Percentiles rank a stretch among this genome's conserved stretches.
Evolutionary conservation across 2,113 vertebrate genomes (phyloP).

Genomic region (Lethenteron reissneri): DNA sequence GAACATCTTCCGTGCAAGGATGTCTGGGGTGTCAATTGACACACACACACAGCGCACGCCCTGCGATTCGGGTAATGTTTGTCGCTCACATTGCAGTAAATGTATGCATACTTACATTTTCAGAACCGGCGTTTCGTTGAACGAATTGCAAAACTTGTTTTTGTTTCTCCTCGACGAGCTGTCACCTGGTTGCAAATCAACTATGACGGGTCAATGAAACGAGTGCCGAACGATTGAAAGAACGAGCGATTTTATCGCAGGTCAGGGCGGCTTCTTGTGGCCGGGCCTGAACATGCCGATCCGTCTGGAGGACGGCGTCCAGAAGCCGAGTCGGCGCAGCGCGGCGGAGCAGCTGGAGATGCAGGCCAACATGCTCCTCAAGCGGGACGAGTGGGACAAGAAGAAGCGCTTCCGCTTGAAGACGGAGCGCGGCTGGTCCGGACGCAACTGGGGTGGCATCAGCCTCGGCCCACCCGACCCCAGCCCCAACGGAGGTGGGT

Average conservation of each 20-base stretch:
- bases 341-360: conserved; percentile 35
- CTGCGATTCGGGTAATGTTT: neutral
- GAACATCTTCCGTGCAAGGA: no score
- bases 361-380: conserved; percentile 27
- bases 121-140: neutral
- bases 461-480: conserved; percentile 56
- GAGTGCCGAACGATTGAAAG: neutral
- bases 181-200: conserved; percentile 7
- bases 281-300: conserved; percentile 60
- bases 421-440: conserved; percentile 66
- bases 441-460: conserved; percentile 52
- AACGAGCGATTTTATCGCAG: conserved; percentile 20
- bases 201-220: neutral
- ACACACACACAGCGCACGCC: no score
- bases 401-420: conserved; percentile 42
- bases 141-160: neutral
- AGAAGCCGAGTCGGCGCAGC: conserved; percentile 27
- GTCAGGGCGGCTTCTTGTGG: conserved; percentile 60
- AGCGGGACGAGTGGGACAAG: conserved; percentile 49
- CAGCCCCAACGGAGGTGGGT: conserved; percentile 63
- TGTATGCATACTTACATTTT: neutral
- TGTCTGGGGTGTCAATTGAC: no score
- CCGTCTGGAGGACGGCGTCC: conserved; percentile 24
- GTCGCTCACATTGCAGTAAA: neutral
- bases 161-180: neutral